Conservation (phyloP, 1,140 invertebrate genomes). For the Drosophila athabasca region DNA sequence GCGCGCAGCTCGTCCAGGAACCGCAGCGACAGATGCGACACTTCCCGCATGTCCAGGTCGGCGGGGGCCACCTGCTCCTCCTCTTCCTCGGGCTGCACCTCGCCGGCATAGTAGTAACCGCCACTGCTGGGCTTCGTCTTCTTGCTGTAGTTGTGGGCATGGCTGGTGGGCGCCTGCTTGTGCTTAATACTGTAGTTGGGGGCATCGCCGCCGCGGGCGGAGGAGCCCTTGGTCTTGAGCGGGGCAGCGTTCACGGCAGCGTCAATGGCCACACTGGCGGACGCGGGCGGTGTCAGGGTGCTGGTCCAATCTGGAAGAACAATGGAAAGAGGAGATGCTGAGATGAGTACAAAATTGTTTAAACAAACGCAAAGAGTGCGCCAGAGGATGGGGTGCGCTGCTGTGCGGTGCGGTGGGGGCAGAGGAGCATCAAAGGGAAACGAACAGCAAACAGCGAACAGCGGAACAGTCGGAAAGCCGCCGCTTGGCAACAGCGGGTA, state of each 20-base stretch:
- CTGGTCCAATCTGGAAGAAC: slow-evolving; percentile 77
- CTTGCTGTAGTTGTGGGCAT: slow-evolving; percentile 37
- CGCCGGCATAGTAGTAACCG: slow-evolving; percentile 35
- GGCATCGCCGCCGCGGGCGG: slow-evolving; percentile 32
- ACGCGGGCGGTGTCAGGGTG: slow-evolving; percentile 66
- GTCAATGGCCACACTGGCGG: slow-evolving; percentile 38
- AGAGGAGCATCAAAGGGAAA: slow-evolving; percentile 25
- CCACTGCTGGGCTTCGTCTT: slow-evolving; percentile 51
- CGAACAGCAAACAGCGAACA: slow-evolving; percentile 2
- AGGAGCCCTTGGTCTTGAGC: slow-evolving; percentile 7
- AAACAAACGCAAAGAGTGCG: slow-evolving; percentile 11
- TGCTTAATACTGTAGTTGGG: slow-evolving; percentile 48
- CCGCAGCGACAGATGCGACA: slow-evolving; percentile 86
- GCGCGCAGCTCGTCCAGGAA: slow-evolving; percentile 90
- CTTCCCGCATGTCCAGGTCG: slow-evolving; percentile 61
- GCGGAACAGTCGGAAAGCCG: slow-evolving; percentile 18
- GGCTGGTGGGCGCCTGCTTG: slow-evolving; percentile 50
- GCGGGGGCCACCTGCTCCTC: slow-evolving; percentile 12
- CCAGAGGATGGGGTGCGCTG: not conserved
- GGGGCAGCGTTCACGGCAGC: slow-evolving; percentile 23
- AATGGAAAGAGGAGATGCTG: slow-evolving; percentile 34
- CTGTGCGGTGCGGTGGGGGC: not conserved
- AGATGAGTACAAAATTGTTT: slow-evolving; percentile 47
- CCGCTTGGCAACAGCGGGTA: slow-evolving; percentile 70
- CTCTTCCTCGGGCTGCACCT: slow-evolving; percentile 24